Conservation (phyloP, 2,888 invertebrate genomes). For the Synanthedon vespiformis region DNA sequence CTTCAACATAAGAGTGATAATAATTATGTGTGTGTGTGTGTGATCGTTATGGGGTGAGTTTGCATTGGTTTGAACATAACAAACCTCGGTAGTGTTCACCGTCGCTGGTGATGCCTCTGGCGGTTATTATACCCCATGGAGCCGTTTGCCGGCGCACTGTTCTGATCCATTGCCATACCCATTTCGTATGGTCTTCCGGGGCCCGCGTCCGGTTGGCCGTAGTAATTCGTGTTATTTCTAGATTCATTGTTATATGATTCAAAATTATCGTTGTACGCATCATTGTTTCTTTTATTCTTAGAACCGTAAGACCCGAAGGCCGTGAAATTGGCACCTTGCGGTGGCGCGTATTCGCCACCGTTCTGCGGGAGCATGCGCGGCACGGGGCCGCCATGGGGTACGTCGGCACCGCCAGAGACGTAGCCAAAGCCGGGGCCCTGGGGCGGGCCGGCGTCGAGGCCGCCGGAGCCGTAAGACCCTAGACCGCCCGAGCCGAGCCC, state of each 20-base stretch:
- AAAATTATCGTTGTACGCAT: constrained; percentile 19
- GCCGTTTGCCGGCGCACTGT: constrained; percentile 51
- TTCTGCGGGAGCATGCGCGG: constrained; percentile 59
- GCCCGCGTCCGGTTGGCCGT: constrained; percentile 43
- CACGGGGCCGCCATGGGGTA: constrained; percentile 58
- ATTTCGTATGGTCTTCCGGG: constrained; percentile 41
- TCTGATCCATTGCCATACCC: constrained; percentile 28
- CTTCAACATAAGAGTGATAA: neutral
- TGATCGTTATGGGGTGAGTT: constrained; percentile 43
- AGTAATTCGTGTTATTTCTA: constrained; percentile 33
- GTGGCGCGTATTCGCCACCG: constrained; percentile 30
- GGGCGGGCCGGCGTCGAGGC: constrained; percentile 18
- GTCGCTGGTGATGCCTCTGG: constrained; percentile 63
- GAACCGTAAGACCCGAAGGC: constrained; percentile 57
- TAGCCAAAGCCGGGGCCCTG: constrained; percentile 22
- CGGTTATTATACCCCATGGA: constrained; percentile 66
- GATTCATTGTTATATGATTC: constrained; percentile 11
- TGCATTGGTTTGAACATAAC: constrained; percentile 63
- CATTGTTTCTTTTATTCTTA: constrained; percentile 27
- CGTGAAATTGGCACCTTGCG: constrained; percentile 57
- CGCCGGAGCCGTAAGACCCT: constrained; percentile 4
- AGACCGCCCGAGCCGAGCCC: constrained; percentile 28
- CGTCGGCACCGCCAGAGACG: constrained; percentile 55
- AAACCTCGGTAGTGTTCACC: constrained; percentile 63
- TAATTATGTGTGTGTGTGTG: constrained; percentile 5